Evolutionary conservation across 2,888 invertebrate species (phyloP), one percentile per base, ranked within the genome.

Genomic region (Eupeodes latifasciatus): DNA sequence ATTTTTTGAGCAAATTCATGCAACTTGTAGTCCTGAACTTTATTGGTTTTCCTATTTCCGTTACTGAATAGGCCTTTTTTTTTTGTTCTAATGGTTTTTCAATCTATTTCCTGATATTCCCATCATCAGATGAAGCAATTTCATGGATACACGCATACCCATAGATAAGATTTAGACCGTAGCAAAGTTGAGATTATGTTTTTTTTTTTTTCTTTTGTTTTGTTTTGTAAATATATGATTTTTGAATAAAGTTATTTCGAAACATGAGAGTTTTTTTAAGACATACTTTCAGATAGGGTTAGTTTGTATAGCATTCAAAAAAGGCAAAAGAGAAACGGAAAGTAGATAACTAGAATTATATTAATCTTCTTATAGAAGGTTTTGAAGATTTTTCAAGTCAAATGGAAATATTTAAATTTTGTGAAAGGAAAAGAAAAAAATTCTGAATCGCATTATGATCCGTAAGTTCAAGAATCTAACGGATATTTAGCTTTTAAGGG

Each of bases 81-180:
- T 59, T 71, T 12, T 49, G n/a, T 36, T 51, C 27, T 51, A 61
- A 69, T 27, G 61, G 19, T 62, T 51, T 62, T 40, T 80, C 27
- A 55, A 34, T n/a, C 27, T 11, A 51, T 51, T 69, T 49, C n/a
- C 72, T 66, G 67, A 79, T 71, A 71, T 72, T 36, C 53, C 80
- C 6, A 27, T 27, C 40, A 40, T 40, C 5, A 72, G 76, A 83
- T 80, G 80, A 67, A 83, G 66, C 66, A 83, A 87, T 87, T 87
- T 87, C 80, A 87, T 87, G 83, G 83, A 76, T 80, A 83, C 64
- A 66, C 75, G 83, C 75, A 83, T 80, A 40, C 53, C 57, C 40
- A 44, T 78, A 59, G 61, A 75, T 72, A 34, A 64, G 51, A 74
- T 82, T 74, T 57, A 59, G 55, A 64, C 71, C 76, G 71, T 76